Evolutionary conservation across 2,113 vertebrate species (phyloP), one percentile per base, ranked within the genome.

Genomic region (Caranx melampygus): DNA sequence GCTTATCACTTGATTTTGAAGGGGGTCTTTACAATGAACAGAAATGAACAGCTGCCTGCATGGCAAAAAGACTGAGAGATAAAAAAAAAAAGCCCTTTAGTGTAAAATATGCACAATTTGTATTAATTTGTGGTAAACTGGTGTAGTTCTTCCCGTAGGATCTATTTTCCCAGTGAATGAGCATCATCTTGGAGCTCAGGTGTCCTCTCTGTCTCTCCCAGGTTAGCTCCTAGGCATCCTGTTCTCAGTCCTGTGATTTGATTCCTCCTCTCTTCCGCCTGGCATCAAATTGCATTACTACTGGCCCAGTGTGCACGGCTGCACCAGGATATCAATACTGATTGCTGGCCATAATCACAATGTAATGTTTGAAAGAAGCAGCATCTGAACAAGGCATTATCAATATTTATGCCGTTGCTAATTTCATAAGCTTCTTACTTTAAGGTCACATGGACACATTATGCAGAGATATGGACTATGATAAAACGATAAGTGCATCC

Each of bases 391-490:
- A 71, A 88, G 83, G 76, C 81, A 63, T 89, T 86, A 92, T 89
- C 86, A 82, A 90, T 89, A 92, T 90, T 91, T 85, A 90, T 89
- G 79, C 54, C 72, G 63, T 33, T 31, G 57, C 40, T 89, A 79
- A 92, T 90, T 85, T 80, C 77, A 82, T 91, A 78, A 89, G 57
- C 69, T 72, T 4, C 72, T 66, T 58, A 45, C 79, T 77, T 81
- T 84, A 81, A 86, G 86, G 84, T 88, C 89, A 88, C 68, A 20
- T 9, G 69, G 63, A 77, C 72, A 75, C 69, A 75, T 81, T 80
- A 84, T 83, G 81, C 66, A 79, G 74, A 84, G 49, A 83, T 76
- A 87, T 90, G 72, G 75, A 68, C 74, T 45, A 42, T 78, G 54
- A 72, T 82, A 70, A 80, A 81, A 74, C 66, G 84, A 70, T 75